Evolutionary conservation across 2,113 vertebrate species (phyloP).

Genomic region (Oryzias celebensis): DNA sequence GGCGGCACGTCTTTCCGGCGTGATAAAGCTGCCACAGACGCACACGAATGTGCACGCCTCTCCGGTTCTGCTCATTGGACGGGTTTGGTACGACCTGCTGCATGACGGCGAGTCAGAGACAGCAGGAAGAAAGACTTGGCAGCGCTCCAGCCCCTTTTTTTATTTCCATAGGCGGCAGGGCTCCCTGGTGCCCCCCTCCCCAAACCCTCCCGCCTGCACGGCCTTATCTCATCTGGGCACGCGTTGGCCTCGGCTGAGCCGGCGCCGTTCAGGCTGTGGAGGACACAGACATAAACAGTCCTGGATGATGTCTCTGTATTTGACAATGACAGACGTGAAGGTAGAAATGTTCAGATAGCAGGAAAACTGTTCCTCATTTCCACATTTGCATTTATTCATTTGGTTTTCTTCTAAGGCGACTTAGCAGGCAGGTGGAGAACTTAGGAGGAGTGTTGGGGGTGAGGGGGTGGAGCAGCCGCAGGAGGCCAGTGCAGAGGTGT

Average conservation of each 20-base stretch:
- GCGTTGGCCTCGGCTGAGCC: slow-evolving; percentile 64
- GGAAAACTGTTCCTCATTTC: no score
- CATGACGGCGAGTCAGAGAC: slow-evolving; percentile 70
- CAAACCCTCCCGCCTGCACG: slow-evolving; percentile 47
- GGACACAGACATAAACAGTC: background rate
- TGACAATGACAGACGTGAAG: no score
- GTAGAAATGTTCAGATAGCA: no score
- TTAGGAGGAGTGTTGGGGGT: no score
- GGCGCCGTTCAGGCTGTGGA: slow-evolving; percentile 58
- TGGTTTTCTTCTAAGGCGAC: no score
- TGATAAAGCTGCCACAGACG: slow-evolving; percentile 65
- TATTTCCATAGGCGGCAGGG: slow-evolving; percentile 56
- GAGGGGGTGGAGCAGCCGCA: no score
- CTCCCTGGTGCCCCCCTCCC: slow-evolving; percentile 36
- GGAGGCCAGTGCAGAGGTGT: no score
- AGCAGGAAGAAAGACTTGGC: slow-evolving; percentile 77
- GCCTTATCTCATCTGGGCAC: slow-evolving; percentile 83
- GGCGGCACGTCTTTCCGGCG: slow-evolving; percentile 64
- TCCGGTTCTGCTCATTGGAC: slow-evolving; percentile 63
- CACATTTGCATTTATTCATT: no score
- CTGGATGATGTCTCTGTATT: no score
- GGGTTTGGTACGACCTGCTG: slow-evolving; percentile 74
- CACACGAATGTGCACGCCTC: slow-evolving; percentile 33
- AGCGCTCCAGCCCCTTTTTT: slow-evolving; percentile 61
- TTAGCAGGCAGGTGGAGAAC: no score